Percentiles rank a stretch among this genome's conserved stretches.
These are phyloP conservation scores for Periophthalmodon schlosseri DNA, from an alignment of 2,113 vertebrate species.

Conservation along the genomic window DNA sequence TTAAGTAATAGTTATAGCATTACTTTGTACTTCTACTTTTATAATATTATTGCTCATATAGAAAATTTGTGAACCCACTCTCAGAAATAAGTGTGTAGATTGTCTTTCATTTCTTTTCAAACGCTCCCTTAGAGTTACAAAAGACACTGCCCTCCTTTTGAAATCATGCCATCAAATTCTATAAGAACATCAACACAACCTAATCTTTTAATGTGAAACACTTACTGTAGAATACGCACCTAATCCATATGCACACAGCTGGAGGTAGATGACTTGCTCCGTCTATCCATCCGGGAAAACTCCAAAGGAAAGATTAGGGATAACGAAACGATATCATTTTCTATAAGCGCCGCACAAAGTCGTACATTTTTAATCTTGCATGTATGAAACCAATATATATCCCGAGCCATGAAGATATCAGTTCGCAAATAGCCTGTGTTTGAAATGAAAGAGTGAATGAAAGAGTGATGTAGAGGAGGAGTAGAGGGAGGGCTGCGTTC, in stretches of 20 bases:
- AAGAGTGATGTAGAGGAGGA: conserved; percentile 10
- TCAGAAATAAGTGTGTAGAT: too few relatives aligned
- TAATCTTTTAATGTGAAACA: not conserved
- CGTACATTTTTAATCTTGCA: not conserved
- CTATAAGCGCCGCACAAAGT: not conserved
- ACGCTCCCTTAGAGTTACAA: too few relatives aligned
- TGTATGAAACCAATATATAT: not conserved
- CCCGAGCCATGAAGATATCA: not conserved
- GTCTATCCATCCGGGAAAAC: not conserved
- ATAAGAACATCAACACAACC: not conserved
- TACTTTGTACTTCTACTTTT: too few relatives aligned
- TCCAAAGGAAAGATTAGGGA: not conserved
- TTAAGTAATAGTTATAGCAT: too few relatives aligned
- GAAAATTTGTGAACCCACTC: too few relatives aligned
- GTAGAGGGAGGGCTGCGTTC: conserved; percentile 12
- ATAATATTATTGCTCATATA: too few relatives aligned
- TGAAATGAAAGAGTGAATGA: not conserved
- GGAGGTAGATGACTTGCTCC: not conserved
- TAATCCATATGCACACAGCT: not conserved
- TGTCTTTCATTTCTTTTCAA: too few relatives aligned
- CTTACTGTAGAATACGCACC: not conserved
- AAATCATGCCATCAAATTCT: not conserved
- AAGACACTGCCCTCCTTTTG: too few relatives aligned
- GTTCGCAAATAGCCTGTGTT: not conserved
- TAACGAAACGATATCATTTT: not conserved